A percentile compares a stretch with the other conserved stretches of the same genome.
Conservation (phyloP, 2,797 vertebrate species). For the Semotilus atromaculatus region DNA sequence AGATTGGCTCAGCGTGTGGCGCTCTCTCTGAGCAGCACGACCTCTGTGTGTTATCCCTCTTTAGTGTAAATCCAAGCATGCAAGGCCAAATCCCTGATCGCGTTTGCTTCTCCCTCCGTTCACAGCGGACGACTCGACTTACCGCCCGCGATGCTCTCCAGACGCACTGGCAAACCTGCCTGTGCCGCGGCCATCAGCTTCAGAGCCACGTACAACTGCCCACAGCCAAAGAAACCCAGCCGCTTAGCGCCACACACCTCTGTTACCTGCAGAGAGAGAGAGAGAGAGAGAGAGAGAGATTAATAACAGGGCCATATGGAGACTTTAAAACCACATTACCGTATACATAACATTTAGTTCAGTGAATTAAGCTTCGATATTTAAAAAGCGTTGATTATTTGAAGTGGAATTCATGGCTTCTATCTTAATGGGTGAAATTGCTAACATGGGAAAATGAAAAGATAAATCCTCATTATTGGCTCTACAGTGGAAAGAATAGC, state of each 20-base stretch:
- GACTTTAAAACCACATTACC: conserved; percentile 1
- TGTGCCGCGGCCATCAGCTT: conserved; percentile 93
- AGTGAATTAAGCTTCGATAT: not conserved
- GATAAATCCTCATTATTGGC: conserved; percentile 28
- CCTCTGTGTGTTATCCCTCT: conserved; percentile 67
- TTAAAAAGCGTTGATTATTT: not conserved
- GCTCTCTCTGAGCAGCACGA: not conserved
- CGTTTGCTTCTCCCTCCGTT: conserved; percentile 57
- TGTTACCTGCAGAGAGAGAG: conserved; percentile 81
- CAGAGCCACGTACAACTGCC: conserved; percentile 92
- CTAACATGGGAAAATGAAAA: conserved; percentile 6
- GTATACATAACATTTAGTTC: not conserved
- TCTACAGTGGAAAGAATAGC: not conserved
- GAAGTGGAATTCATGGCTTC: conserved; percentile 6
- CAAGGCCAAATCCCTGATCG: conserved; percentile 74
- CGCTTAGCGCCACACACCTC: conserved; percentile 92
- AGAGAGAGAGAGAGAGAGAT: no score
- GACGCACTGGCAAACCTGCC: conserved; percentile 85
- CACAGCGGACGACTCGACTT: conserved; percentile 69
- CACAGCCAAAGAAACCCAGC: conserved; percentile 88
- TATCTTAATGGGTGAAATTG: conserved; percentile 10
- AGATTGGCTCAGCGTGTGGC: not conserved
- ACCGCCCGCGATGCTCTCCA: conserved; percentile 89
- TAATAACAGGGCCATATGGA: not conserved
- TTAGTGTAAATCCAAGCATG: conserved; percentile 70